phyloP scores from a whole-genome alignment of 2,797 vertebrate genomes.

The Ptychadena robeensis region DNA sequence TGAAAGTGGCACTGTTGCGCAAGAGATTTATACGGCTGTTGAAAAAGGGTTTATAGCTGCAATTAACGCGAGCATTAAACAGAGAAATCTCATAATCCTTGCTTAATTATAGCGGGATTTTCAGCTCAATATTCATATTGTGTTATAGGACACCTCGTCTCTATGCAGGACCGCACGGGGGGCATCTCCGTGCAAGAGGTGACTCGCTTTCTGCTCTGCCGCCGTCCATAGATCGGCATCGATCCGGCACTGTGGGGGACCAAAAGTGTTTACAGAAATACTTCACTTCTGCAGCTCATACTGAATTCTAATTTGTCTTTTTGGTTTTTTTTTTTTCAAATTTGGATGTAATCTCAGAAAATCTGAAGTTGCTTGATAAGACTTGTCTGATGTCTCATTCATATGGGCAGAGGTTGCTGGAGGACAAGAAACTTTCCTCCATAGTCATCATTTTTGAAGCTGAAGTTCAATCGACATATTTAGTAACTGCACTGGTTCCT shows the following conservation, averaged over 20 bases:
- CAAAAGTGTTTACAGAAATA: neutral
- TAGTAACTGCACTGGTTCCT: no score
- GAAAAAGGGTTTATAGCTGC: slow-evolving; percentile 18
- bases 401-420: neutral
- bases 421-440: neutral
- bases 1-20: slow-evolving; percentile 52
- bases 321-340: neutral
- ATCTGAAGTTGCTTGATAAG: neutral
- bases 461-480: no score
- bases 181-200: neutral
- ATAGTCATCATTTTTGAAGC: neutral
- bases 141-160: slow-evolving; percentile 24
- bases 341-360: neutral
- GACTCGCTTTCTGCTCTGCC: neutral
- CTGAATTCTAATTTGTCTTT: neutral
- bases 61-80: slow-evolving; percentile 46
- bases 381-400: neutral
- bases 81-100: slow-evolving; percentile 38
- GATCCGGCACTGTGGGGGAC: neutral
- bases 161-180: neutral
- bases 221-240: slow-evolving; percentile 2
- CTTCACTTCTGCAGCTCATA: neutral
- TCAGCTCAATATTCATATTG: slow-evolving; percentile 44
- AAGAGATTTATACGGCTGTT: slow-evolving; percentile 26
- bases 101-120: slow-evolving; percentile 46